Conservation (phyloP, 2,888 invertebrate genomes). For the Nomada ruficornis region DNA sequence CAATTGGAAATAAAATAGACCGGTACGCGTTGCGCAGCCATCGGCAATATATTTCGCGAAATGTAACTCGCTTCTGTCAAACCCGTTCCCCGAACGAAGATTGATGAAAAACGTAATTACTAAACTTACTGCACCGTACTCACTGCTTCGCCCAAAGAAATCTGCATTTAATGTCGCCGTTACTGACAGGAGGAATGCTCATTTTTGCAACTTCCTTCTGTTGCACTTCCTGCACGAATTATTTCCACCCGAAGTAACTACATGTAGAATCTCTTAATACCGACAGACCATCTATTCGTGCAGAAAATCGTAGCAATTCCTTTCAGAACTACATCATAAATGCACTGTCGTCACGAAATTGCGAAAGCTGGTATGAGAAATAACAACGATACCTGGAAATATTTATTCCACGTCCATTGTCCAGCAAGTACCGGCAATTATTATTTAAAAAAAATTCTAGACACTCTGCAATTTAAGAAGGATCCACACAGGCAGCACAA, state of each 20-base stretch:
- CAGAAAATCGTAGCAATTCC: not conserved
- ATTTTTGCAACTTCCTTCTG: not conserved
- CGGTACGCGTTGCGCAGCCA: conserved; percentile 19
- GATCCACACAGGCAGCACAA: no score
- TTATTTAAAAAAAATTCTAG: no score
- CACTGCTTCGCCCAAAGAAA: conserved; percentile 14
- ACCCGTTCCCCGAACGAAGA: conserved; percentile 47
- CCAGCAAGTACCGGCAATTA: no score
- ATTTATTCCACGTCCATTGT: no score
- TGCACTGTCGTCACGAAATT: no score
- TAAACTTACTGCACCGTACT: conserved; percentile 37
- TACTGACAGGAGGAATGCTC: conserved; percentile 24
- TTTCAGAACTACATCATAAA: no score
- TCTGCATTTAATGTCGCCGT: conserved; percentile 40
- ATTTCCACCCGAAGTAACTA: not conserved
- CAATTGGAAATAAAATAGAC: conserved; percentile 40
- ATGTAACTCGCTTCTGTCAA: conserved; percentile 38
- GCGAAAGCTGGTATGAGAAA: no score
- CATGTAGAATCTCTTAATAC: not conserved
- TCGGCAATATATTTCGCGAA: conserved; percentile 35
- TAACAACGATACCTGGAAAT: no score
- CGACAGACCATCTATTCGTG: not conserved
- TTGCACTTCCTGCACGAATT: not conserved
- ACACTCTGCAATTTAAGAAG: no score
- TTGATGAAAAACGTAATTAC: conserved; percentile 65